phyloP scores from a whole-genome alignment of 2,113 vertebrate genomes.

The Calypte anna region DNA sequence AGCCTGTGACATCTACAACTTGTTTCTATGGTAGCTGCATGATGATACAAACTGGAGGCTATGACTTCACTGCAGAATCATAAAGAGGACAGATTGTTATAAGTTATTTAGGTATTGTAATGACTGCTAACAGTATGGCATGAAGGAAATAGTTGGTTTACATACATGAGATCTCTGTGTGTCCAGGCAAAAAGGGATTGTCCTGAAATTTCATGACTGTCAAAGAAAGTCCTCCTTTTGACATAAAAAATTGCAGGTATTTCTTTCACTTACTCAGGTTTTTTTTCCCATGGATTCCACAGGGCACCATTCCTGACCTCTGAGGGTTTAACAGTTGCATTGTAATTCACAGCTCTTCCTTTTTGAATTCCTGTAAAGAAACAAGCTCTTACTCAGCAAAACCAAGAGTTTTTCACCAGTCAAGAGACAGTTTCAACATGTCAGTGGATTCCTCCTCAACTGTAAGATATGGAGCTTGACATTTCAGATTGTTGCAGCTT shows the following conservation, averaged over 20 bases:
- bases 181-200: neutral
- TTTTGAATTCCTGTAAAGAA: slow-evolving; percentile 80
- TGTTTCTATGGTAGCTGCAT: slow-evolving; percentile 46
- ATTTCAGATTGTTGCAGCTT: slow-evolving; percentile 25
- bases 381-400: neutral
- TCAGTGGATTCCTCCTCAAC: neutral
- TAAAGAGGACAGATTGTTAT: neutral
- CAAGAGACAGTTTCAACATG: neutral
- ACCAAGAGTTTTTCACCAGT: neutral
- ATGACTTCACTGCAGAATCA: slow-evolving; percentile 10
- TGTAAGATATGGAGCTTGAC: neutral
- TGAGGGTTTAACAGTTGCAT: slow-evolving; percentile 75
- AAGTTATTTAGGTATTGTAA: neutral
- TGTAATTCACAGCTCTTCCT: slow-evolving; percentile 77
- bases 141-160: neutral
- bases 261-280: slow-evolving; percentile 65
- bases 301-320: slow-evolving; percentile 83
- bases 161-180: neutral
- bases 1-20: slow-evolving; percentile 8
- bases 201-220: neutral
- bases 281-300: slow-evolving; percentile 56
- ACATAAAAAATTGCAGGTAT: neutral
- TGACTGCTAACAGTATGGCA: neutral
- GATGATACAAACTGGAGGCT: neutral
- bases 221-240: neutral